Base-by-base conservation (phyloP, 2,797 vertebrate species). In the Hydrocynus forskahlii region DNA sequence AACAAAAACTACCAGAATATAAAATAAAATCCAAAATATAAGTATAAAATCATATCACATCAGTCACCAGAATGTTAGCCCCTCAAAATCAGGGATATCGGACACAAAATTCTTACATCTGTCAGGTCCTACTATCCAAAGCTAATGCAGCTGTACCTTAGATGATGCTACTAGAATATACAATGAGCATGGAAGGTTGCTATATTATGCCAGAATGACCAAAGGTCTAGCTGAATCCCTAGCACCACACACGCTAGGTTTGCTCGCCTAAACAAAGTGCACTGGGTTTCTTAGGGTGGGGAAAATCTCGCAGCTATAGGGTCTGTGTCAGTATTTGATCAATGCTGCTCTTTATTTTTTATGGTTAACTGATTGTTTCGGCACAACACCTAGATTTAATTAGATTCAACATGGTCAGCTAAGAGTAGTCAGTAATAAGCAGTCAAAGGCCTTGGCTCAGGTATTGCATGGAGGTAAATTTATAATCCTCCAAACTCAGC, bases 381-480 rank as follows among this genome's bases (percentile, higher is more conserved):
- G 7, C 60, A 63, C 13, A 63, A 35, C 35, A 1, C 3, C 60
- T 75, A 66, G 71, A 83, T 78, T 35, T 25, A 60, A 52, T 23
- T 48, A n/a, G 43, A 52, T 63, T 7, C 23, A 60, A 60, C 23
- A 21, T 23, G 23, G 23, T 60, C 50, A 78, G 60, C 70, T 80
- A 6, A 43, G 12, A 63, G 62, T 68, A 77, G 73, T 86, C 77
- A 82, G 64, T 74, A 75, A 74, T 60, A 75, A 75, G 77, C 17
- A 80, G 75, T 83, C 81, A 71, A 50, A 57, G 55, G 55, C 55
- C 62, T 79, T 2, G 13, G 70, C 79, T 78, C 81, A 81, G 75
- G 43, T 23, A 25, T 7, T 13, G 50, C 23, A 35, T 50, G 10
- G 59, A 60, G 17, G 1, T 40, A 35, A 35, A 35, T 35, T 29